These are phyloP conservation scores for Maccullochella peelii DNA, from an alignment of 2,113 vertebrate species.

Conservation along the genomic window DNA sequence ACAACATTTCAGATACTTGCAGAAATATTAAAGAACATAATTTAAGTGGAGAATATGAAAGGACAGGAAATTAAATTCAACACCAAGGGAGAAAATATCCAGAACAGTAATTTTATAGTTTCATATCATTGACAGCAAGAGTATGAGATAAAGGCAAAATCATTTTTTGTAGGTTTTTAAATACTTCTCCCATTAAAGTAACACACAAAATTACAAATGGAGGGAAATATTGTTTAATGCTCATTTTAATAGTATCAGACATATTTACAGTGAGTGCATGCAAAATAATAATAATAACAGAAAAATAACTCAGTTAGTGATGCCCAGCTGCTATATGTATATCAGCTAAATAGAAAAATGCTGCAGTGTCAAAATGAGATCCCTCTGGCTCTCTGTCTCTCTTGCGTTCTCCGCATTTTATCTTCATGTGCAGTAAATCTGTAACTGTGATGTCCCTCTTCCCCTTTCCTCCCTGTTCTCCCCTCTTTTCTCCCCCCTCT, in stretches of 20 bases:
- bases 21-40: constrained; percentile 19
- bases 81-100: background rate
- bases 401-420: constrained; percentile 39
- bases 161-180: background rate
- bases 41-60: background rate
- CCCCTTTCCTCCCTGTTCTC: background rate
- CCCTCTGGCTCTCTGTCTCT: background rate
- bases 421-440: constrained; percentile 47
- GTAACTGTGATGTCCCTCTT: background rate
- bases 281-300: background rate
- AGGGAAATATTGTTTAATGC: background rate
- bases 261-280: background rate
- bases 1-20: background rate
- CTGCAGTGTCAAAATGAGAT: constrained; percentile 25
- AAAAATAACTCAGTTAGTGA: background rate
- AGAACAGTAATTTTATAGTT: background rate
- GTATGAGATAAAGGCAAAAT: background rate
- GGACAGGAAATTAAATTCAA: background rate
- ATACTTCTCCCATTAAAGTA: background rate
- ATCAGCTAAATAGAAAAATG: background rate
- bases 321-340: background rate
- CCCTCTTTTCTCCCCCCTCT: background rate
- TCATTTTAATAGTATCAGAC: background rate
- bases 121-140: background rate
- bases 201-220: background rate